phyloP scores from a whole-genome alignment of 2,888 invertebrate species.

The Rhopalosiphum nymphaeae region DNA sequence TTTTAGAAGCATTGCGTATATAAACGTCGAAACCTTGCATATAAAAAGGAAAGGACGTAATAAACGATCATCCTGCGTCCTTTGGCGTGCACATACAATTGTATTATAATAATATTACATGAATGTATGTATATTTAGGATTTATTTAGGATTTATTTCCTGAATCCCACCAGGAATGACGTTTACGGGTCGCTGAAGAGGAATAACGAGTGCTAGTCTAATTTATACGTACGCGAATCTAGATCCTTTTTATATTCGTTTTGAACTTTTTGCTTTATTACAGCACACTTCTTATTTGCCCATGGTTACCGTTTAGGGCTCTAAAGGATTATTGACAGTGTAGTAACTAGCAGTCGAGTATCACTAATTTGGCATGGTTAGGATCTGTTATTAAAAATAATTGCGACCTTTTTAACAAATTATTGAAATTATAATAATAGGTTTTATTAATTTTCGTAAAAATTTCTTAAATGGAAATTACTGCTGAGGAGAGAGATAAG shows the following conservation, averaged over 20 bases:
- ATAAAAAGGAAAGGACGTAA: not conserved
- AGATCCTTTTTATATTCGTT: slow-evolving; percentile 1
- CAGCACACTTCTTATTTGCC: not conserved
- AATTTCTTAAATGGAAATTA: not conserved
- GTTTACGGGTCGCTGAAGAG: slow-evolving; percentile 41
- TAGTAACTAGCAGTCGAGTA: not conserved
- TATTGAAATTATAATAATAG: not conserved
- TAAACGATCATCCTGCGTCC: not conserved
- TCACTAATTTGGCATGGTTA: not conserved
- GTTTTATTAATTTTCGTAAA: not conserved
- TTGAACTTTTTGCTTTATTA: not conserved
- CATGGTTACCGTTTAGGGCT: not conserved
- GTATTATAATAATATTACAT: not conserved
- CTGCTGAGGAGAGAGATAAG: not conserved
- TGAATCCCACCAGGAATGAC: not conserved
- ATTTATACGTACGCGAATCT: not conserved
- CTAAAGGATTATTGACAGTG: not conserved
- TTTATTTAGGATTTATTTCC: not conserved
- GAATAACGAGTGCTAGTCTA: slow-evolving; percentile 34
- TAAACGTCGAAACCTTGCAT: not conserved
- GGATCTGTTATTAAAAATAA: not conserved
- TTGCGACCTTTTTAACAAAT: not conserved
- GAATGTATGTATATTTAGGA: not conserved
- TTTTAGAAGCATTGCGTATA: not conserved
- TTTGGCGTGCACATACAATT: not conserved